phyloP scores from a whole-genome alignment of 2,113 vertebrate species.

The Paracanthobrama guichenoti region DNA sequence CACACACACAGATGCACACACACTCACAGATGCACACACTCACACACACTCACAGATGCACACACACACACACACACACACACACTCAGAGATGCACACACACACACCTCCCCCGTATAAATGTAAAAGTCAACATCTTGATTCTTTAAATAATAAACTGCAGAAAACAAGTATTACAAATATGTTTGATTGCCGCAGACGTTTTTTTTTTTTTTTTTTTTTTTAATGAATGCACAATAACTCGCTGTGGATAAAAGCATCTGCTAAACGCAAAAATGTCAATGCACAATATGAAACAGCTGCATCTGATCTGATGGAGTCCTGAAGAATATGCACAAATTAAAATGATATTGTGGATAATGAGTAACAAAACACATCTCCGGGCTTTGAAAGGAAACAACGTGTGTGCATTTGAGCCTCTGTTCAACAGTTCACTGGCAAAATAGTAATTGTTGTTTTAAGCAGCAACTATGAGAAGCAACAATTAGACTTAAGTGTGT shows the following conservation, averaged over 20 bases:
- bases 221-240: background rate
- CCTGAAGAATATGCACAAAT: slow-evolving; percentile 44
- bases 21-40: too few relatives aligned
- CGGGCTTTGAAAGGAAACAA: slow-evolving; percentile 41
- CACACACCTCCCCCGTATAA: background rate
- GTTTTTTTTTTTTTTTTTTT: too few relatives aligned
- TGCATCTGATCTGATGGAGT: slow-evolving; percentile 22
- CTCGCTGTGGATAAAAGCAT: background rate
- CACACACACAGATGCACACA: too few relatives aligned
- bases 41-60: too few relatives aligned
- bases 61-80: too few relatives aligned
- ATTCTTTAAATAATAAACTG: background rate
- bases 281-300: slow-evolving; percentile 18
- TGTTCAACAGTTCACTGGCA: slow-evolving; percentile 34
- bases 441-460: slow-evolving; percentile 49
- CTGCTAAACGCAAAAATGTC: background rate
- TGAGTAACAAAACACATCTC: slow-evolving; percentile 44
- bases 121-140: background rate
- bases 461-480: slow-evolving; percentile 48
- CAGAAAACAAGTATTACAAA: background rate
- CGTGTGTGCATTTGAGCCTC: slow-evolving; percentile 36
- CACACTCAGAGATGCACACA: too few relatives aligned
- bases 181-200: background rate
- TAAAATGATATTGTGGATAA: slow-evolving; percentile 39
- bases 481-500: background rate